Conservation (phyloP, 1,140 invertebrate species). For the Drusus annulatus region DNA sequence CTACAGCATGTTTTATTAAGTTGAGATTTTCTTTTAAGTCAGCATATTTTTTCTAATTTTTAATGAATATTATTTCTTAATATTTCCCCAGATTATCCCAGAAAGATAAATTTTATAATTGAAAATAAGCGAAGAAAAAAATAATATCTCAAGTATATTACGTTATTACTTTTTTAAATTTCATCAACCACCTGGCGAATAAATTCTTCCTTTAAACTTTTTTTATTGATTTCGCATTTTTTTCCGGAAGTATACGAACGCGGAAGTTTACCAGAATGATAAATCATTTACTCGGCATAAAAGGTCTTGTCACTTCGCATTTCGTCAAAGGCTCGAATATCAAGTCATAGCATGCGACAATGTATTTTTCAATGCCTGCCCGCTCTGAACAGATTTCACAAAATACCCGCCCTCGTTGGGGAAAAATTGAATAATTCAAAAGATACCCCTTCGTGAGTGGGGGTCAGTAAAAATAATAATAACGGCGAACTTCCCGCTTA, state of each 20-base stretch:
- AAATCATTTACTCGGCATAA: constrained; percentile 11
- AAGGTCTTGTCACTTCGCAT: constrained; percentile 2
- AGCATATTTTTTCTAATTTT: too few species aligned
- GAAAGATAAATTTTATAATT: too few species aligned
- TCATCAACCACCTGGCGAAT: too few species aligned
- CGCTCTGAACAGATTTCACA: constrained; percentile 33
- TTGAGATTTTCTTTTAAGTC: too few species aligned
- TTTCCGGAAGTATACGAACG: neutral
- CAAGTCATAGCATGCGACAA: constrained; percentile 37
- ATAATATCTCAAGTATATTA: too few species aligned
- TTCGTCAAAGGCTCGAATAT: constrained; percentile 25
- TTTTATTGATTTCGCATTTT: neutral
- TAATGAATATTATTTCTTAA: too few species aligned
- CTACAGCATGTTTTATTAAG: too few species aligned
- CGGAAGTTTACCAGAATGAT: constrained; percentile 5
- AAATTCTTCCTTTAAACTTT: neutral
- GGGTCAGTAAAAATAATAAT: constrained; percentile 50
- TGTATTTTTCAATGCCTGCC: constrained; percentile 32
- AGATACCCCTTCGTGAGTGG: constrained; percentile 12
- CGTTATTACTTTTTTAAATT: too few species aligned
- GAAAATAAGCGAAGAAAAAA: too few species aligned
- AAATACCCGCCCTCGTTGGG: constrained; percentile 14
- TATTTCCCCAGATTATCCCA: too few species aligned
- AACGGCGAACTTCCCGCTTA: constrained; percentile 35
- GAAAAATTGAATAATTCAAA: constrained; percentile 53